Evolutionary conservation across 2,888 invertebrate species (phyloP), one percentile per base, ranked within the genome.

Genomic region (Heliconius hortense): DNA sequence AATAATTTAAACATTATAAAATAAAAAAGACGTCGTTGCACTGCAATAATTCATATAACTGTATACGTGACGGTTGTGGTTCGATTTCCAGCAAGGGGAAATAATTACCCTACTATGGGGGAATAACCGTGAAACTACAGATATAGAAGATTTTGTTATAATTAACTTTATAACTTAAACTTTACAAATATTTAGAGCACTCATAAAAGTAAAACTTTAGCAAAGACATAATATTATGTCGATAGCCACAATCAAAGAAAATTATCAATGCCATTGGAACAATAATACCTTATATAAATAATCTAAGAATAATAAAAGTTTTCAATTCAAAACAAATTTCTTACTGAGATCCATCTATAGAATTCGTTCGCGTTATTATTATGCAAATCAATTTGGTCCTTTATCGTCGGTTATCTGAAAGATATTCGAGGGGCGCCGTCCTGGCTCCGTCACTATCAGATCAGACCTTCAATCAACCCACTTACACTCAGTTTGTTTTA

Each of bases 331-430:
- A 24, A 73, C 43, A 66, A 73, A 43, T 60, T 70, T 39, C 69
- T 59, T 68, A 18, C 26, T 28, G 2, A 31, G 24, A 26, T 24
- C 18, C 26, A 62, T 18, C 28, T 39, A 69, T 31, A 18, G 39
- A 43, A 39, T 73, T 73, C 64, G 21, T 59, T 68, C 70, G 73
- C n/a, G 43, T 26, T 64, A 63, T 73, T 73, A 70, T 76, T 76
- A 76, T 76, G 73, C 73, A 76, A 76, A 76, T 76, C 73, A 72
- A 70, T 73, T 73, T 73, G 69, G 73, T 31, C 56, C 56, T 73
- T 70, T 67, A 75, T 76, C 68, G 69, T 21, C 31, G 35, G 56
- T 73, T 53, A 59, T 73, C 59, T 60, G 48, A 26, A 31, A 66
- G 63, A 73, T 73, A 76, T 76, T 76, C 64, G 48, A 26, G 73